Evolutionary conservation across 2,888 invertebrate genomes (phyloP), one percentile per base, ranked within the genome.

Genomic region (Caenorhabditis panamensis): DNA sequence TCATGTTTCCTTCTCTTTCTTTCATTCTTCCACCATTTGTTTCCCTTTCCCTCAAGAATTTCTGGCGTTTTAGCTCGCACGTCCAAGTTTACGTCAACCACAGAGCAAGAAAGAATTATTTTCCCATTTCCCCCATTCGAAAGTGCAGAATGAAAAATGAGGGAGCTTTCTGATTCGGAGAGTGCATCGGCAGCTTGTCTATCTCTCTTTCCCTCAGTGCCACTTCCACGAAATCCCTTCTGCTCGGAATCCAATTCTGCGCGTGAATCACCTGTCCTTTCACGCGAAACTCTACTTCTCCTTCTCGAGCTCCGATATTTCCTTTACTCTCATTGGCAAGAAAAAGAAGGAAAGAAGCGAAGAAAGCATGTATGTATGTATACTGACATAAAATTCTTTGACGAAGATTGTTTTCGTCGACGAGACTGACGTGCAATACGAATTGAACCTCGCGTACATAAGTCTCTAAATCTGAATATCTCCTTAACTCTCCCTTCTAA

Each of bases 141-240:
- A 61, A 69, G 69, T 51, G 53, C 61, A 69, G 31, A 61, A 41
- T 61, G 28, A 47, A 53, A n/a, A 62, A 71, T 62, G 54, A 44
- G n/a, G 22, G 18, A 54, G 62, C 53, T 61, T 26, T 28, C 18
- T 49, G 61, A 61, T 69, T 61, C 61, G 24, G 47, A 56, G 59
- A 62, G 71, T 62, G 62, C 69, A 54, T 61, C 16, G 44, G 31
- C 47, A 44, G 44, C 44, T 8, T 37, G 20, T 62, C 28, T 28
- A 37, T 54, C 53, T 59, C 41, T 41, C 59, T 37, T 18, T 26
- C 28, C 16, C 58, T 36, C 36, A 1, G 2, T 59, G 47, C 47
- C 47, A 47, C 47, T 37, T 59, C 56, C 56, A 18, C 56, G 56
- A 31, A 56, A 56, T 51, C 31, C 44, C 49, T 37, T 64, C 51